These are phyloP conservation scores for Smithornis capensis DNA, from an alignment of 2,113 vertebrate species.

Conservation along the genomic window DNA sequence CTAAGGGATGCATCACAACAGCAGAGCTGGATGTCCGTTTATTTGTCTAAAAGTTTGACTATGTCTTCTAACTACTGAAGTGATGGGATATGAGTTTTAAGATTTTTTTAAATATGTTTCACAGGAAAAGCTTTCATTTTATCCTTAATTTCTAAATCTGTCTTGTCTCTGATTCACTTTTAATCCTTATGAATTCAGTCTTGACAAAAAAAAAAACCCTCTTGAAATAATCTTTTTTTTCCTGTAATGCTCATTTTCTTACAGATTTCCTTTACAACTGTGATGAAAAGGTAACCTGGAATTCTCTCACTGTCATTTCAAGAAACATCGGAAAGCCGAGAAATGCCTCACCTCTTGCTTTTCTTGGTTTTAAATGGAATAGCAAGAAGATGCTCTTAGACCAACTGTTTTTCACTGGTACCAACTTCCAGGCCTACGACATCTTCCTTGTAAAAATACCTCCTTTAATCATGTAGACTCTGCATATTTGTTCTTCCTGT, in stretches of 20 bases:
- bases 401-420: neutral
- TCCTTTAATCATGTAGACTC: neutral
- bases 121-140: neutral
- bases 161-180: neutral
- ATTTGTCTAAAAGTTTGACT: neutral
- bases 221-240: neutral
- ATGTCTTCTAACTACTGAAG: neutral
- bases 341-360: neutral
- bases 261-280: conserved; percentile 65
- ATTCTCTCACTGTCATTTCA: neutral
- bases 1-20: neutral
- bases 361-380: neutral
- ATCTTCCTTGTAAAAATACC: neutral
- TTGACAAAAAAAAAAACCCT: neutral
- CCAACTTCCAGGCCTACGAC: neutral
- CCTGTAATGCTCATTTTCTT: neutral
- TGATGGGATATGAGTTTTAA: neutral
- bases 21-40: neutral
- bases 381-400: neutral
- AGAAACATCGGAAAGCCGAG: rapidly evolving
- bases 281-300: conserved; percentile 63
- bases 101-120: neutral
- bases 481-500: neutral
- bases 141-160: neutral
- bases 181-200: neutral